A percentile compares a stretch with the other conserved stretches of the same genome.
Evolutionary conservation across 2,113 vertebrate species (phyloP).

Genomic region (human): GRCh38 chr5:125323501-125324000

Average conservation of each 20-base stretch:
- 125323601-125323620: neutral
- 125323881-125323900: conserved; percentile 52
- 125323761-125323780: conserved; percentile 39
- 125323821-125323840: conserved; percentile 60
- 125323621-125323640: neutral
- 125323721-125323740: neutral
- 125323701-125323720: conserved; percentile 31
- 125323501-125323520: neutral
- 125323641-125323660: neutral
- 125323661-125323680: neutral
- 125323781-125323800: conserved; percentile 52
- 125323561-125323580: neutral
- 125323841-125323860: conserved; percentile 28
- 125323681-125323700: conserved; percentile 45
- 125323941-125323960: neutral
- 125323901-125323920: conserved; percentile 15
- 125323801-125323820: conserved; percentile 60
- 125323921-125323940: conserved; percentile 23
- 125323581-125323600: neutral
- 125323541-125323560: neutral
- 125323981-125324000: neutral
- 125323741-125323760: conserved; percentile 38
- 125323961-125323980: conserved; percentile 8
- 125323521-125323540: neutral
- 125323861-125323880: conserved; percentile 40